These are phyloP conservation scores for Diglossa cyanea DNA, from an alignment of 2,797 vertebrate species.

Conservation along the genomic window DNA sequence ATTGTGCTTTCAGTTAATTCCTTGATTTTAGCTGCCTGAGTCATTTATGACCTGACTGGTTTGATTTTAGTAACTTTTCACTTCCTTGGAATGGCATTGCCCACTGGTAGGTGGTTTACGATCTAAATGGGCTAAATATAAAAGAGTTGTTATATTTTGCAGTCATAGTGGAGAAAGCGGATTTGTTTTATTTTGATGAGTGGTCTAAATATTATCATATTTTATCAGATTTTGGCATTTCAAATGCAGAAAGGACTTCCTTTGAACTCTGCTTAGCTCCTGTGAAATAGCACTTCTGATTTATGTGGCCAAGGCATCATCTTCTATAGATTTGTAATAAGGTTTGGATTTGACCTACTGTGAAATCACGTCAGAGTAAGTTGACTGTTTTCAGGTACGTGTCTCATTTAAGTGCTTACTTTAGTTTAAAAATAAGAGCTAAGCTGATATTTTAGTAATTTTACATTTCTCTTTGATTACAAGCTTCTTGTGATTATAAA, in stretches of 20 bases:
- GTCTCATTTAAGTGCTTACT: background rate
- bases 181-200: background rate
- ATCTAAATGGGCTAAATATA: background rate
- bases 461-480: background rate
- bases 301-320: background rate
- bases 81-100: background rate
- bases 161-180: background rate
- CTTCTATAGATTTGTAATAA: background rate
- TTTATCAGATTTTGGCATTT: background rate
- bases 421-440: conserved; percentile 4
- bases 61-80: background rate
- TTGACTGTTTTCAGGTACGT: background rate
- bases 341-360: background rate
- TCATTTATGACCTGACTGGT: background rate
- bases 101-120: background rate
- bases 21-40: background rate
- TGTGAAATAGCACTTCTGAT: background rate
- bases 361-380: background rate
- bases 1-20: background rate
- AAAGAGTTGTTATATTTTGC: background rate
- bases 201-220: background rate
- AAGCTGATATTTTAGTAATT: background rate
- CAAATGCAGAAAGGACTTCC: background rate
- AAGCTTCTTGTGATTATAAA: background rate
- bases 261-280: conserved; percentile 6